phyloP scores from a whole-genome alignment of 2,888 invertebrate species.

The Lamellibrachia columna region DNA sequence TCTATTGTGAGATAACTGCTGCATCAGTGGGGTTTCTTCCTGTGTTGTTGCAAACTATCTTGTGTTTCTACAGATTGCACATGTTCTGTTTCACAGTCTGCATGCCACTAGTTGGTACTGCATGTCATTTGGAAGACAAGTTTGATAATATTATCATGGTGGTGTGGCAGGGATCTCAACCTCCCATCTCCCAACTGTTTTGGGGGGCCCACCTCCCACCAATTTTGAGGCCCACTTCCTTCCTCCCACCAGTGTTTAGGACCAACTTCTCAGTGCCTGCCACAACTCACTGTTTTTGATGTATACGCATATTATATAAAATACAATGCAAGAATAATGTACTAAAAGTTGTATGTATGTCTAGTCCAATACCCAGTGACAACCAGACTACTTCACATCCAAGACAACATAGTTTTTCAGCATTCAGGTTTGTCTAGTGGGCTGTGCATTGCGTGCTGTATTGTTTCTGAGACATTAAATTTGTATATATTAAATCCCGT shows the following conservation, averaged over 20 bases:
- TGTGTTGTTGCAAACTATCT: not conserved
- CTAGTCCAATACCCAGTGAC: not conserved
- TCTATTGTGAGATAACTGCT: not conserved
- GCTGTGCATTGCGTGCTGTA: not conserved
- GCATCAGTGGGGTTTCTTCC: not conserved
- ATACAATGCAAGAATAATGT: too few species aligned
- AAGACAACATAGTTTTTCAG: not conserved
- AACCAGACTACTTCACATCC: not conserved
- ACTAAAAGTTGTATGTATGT: not conserved
- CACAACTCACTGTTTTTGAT: not conserved
- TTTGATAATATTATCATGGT: not conserved
- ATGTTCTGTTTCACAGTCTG: not conserved
- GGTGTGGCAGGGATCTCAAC: too few species aligned
- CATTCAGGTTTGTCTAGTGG: slow-evolving; percentile 5
- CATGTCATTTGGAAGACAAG: not conserved
- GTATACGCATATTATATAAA: not conserved
- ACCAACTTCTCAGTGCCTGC: too few species aligned
- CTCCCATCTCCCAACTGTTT: too few species aligned
- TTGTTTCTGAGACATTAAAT: slow-evolving; percentile 12
- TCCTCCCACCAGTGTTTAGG: too few species aligned
- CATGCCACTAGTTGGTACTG: not conserved
- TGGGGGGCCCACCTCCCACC: too few species aligned
- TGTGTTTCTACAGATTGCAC: not conserved
- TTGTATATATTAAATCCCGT: not conserved
- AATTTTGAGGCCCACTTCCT: too few species aligned